Evolutionary conservation across 2,888 invertebrate genomes (phyloP), one percentile per base, ranked within the genome.

Genomic region (Anodontia alba): DNA sequence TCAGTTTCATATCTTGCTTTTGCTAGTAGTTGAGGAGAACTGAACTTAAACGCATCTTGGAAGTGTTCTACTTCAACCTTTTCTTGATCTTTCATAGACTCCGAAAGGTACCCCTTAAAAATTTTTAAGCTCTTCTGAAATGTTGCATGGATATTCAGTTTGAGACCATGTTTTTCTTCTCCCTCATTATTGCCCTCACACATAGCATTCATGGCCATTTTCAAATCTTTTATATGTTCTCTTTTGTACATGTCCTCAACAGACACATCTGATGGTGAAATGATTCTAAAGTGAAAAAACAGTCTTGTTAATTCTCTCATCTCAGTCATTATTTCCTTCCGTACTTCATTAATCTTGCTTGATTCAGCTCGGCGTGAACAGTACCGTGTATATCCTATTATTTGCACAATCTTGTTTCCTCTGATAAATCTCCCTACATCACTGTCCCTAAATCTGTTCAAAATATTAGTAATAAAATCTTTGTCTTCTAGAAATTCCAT

Each of bases 31-130:
- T 80, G 77, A 29, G 69, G 70, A 15, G 62, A 17, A 17, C 8
- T 17, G 36, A 46, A 69, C n/a, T 20, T 36, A 57, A 54, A 76
- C 0, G 74, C 80, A 33, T 73, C 54, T 29, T 36, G n/a, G 54
- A 80, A 80, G 43, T 42, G 66, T 49, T 76, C 66, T 49, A 73
- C 23, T 73, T 80, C 76, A 57, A 69, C 66, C 31, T 23, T 43
- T 73, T 80, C 31, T 68, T 43, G 43, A 43, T 43, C 43, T 43
- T 43, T 8, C 10, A 8, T 12, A 43, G 43, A 43, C 17, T 43
- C 43, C 17, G 43, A 43, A 43, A 12, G 17, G 43, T 17, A 43
- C 8, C 17, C 8, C 17, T 43, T 43, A 43, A 43, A 17, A 12
- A 17, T 43, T 43, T 43, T 43, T 17, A 43, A 12, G 43, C 43